phyloP scores from a whole-genome alignment of 2,113 vertebrate species.

The Eptatretus burgeri region DNA sequence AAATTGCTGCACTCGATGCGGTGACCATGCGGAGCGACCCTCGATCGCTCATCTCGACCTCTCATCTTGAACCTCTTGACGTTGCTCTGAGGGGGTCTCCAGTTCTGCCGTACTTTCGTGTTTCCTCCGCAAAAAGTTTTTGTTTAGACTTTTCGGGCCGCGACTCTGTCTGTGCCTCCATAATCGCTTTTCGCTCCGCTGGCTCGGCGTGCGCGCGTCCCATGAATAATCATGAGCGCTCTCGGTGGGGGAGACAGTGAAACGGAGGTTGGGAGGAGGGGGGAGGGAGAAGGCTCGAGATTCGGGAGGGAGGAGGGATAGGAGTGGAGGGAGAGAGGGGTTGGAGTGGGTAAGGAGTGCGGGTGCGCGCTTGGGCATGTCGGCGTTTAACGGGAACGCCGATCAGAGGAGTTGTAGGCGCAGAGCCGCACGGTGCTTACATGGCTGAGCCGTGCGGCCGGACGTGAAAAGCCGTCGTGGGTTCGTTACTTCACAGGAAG shows the following conservation, averaged over 20 bases:
- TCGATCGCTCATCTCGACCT: too few relatives aligned
- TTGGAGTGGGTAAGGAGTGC: not conserved
- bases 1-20: too few relatives aligned
- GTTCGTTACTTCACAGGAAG: not conserved
- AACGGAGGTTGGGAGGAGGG: not conserved
- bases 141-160: not conserved
- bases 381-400: not conserved
- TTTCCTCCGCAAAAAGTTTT: too few relatives aligned
- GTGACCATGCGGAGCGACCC: too few relatives aligned
- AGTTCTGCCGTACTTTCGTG: too few relatives aligned
- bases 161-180: not conserved
- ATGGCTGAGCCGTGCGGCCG: not conserved
- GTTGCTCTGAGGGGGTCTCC: too few relatives aligned
- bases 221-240: not conserved
- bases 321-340: not conserved
- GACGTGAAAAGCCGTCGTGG: too few relatives aligned
- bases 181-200: not conserved
- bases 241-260: not conserved
- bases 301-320: not conserved
- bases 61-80: too few relatives aligned
- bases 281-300: not conserved
- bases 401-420: conserved; percentile 1
- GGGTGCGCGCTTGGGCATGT: not conserved
- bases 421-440: conserved; percentile 4
- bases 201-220: not conserved